Evolutionary conservation across 2,797 vertebrate genomes (phyloP).

Genomic region (Eleutherodactylus coqui): DNA sequence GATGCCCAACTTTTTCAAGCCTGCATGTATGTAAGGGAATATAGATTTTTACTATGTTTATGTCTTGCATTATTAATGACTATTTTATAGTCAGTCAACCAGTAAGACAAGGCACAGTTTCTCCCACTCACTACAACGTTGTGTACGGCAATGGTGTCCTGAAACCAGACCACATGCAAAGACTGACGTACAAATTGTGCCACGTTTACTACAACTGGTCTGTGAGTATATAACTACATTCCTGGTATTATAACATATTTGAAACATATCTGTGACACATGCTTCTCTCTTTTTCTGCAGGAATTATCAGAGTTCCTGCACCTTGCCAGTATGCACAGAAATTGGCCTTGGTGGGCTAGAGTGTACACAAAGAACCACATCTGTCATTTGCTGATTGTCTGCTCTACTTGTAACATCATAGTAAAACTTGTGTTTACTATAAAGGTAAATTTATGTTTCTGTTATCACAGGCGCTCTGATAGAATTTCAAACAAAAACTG

Average conservation of each 20-base stretch:
- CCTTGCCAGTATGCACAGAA: conserved; percentile 98
- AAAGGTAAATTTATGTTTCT: neutral
- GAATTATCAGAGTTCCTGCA: conserved; percentile 91
- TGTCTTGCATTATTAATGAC: conserved; percentile 83
- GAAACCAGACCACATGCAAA: conserved; percentile 94
- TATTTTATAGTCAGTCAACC: conserved; percentile 94
- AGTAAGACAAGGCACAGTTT: conserved; percentile 82
- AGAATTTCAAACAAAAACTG: neutral
- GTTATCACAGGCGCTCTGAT: neutral
- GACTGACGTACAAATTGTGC: conserved; percentile 95
- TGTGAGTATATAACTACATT: conserved; percentile 72
- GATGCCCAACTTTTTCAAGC: too few relatives aligned
- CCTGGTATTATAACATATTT: neutral
- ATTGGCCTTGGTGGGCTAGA: conserved; percentile 93
- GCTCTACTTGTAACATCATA: conserved; percentile 24
- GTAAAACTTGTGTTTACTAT: neutral
- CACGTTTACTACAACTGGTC: conserved; percentile 99
- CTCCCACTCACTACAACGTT: conserved; percentile 94
- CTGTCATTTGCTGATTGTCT: conserved; percentile 59
- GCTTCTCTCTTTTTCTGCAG: conserved; percentile 67
- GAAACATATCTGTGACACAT: neutral
- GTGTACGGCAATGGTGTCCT: conserved; percentile 90
- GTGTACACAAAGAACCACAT: conserved; percentile 88
- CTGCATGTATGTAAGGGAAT: neutral
- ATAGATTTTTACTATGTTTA: neutral